Conservation (phyloP, 2,113 vertebrate species). For the Calidris pygmaea region DNA sequence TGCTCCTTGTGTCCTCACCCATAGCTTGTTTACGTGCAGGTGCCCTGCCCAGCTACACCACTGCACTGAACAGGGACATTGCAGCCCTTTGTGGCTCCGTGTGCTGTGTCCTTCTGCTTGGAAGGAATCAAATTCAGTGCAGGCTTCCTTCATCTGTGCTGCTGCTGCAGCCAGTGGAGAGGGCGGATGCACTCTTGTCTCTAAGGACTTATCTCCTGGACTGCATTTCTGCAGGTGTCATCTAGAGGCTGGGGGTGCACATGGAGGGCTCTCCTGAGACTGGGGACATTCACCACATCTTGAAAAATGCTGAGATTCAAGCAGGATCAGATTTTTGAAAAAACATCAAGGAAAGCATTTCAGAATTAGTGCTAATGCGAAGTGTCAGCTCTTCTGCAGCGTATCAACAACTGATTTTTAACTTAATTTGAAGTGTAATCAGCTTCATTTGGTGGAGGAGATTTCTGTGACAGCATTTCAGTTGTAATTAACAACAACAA, state of each 20-base stretch:
- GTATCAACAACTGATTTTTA: neutral
- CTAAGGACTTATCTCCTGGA: neutral
- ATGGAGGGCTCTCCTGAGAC: neutral
- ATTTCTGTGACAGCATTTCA: neutral
- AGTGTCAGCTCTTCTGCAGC: neutral
- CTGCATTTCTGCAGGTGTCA: neutral
- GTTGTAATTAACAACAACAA: neutral
- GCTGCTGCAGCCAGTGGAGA: neutral
- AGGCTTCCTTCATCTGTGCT: neutral
- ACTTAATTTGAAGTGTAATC: neutral
- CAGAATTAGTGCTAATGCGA: neutral
- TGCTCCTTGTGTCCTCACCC: neutral
- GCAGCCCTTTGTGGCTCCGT: neutral
- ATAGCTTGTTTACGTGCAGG: neutral
- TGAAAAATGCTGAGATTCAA: neutral
- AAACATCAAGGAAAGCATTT: neutral
- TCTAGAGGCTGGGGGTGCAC: neutral
- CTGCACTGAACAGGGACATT: neutral
- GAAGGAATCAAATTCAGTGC: neutral
- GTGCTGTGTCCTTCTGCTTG: neutral
- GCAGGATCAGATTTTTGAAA: neutral
- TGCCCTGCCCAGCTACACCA: neutral
- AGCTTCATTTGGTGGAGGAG: neutral
- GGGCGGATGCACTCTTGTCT: neutral
- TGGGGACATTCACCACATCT: neutral